A percentile compares a stretch with the other conserved stretches of the same genome.
Conservation (phyloP, 2,888 invertebrate genomes). For the Lepidochrysops patricia region DNA sequence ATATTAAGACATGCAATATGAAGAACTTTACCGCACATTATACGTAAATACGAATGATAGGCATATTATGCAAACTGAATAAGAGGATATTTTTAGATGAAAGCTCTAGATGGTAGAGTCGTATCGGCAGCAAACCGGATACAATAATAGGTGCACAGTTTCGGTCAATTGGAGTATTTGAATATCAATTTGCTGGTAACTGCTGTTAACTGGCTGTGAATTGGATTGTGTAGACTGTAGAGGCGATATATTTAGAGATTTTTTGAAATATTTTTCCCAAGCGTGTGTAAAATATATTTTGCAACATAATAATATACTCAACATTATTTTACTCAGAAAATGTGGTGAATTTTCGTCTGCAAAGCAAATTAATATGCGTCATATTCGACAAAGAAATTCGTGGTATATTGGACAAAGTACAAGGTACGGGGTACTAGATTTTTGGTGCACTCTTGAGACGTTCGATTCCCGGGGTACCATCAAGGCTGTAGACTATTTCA, state of each 20-base stretch:
- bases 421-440: too few species aligned
- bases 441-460: too few species aligned
- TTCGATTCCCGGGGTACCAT: too few species aligned
- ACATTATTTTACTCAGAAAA: too few species aligned
- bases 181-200: constrained; percentile 34
- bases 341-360: too few species aligned
- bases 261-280: background rate
- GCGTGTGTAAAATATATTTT: too few species aligned
- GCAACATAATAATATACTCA: too few species aligned
- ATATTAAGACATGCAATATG: background rate
- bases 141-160: constrained; percentile 33
- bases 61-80: background rate
- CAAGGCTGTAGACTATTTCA: too few species aligned
- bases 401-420: too few species aligned
- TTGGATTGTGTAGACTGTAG: constrained; percentile 1
- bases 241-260: background rate
- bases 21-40: background rate
- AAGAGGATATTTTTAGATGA: constrained; percentile 19
- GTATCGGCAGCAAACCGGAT: constrained; percentile 37
- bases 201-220: constrained; percentile 34
- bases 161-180: constrained; percentile 37
- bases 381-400: too few species aligned
- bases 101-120: constrained; percentile 12
- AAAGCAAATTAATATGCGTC: too few species aligned
- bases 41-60: background rate